Evolutionary conservation across 2,113 vertebrate genomes (phyloP), one percentile per base, ranked within the genome.

Genomic region (Brachypteracias leptosomus): DNA sequence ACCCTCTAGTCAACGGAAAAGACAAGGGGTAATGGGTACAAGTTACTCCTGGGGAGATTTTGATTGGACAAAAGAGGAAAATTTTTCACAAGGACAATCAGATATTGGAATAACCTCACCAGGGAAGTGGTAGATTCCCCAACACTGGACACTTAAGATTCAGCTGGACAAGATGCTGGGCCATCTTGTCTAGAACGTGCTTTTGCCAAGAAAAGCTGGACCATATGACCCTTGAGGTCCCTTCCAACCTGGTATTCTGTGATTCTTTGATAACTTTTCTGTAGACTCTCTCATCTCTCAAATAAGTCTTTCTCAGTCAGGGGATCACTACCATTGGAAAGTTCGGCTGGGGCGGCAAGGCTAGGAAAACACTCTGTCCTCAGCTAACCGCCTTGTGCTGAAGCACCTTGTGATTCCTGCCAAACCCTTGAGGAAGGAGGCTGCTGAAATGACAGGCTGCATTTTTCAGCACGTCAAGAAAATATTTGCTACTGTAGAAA

Each of bases 401-500:
- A 70, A 91, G 72, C 42, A 88, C 42, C 67, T 46, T 67, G 55
- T 25, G 46, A 83, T 59, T 76, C 67, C 52, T 88, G 85, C 63
- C 82, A 90, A 96, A 73, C 1, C 5, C 55, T n/a, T 38, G 51
- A 90, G 63, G 49, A 83, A 90, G 38, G 65, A 0, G 7, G 40
- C 71, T 85, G 28, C 46, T 47, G 59, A 77, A 80, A 93, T 22
- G 55, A 80, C 47, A 73, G 33, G 42, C 42, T 71, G 78, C 17
- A 13, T 88, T 95, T 85, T 82, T 67, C 59, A 94, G 71, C 75
- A 83, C 2, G 2, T 62, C 59, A 57, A 85, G 66, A 82, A 82
- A 72, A 85, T n/a, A 54, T 62, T 21, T 58, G 58, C 66, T 82
- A 73, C 67, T 0, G 3, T 0, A 66, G 58, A 85, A 76, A 66